Evolutionary conservation across 53 echinoderm and acorn worm species (phyloP).

Genomic region (Echinarachnius parma): DNA sequence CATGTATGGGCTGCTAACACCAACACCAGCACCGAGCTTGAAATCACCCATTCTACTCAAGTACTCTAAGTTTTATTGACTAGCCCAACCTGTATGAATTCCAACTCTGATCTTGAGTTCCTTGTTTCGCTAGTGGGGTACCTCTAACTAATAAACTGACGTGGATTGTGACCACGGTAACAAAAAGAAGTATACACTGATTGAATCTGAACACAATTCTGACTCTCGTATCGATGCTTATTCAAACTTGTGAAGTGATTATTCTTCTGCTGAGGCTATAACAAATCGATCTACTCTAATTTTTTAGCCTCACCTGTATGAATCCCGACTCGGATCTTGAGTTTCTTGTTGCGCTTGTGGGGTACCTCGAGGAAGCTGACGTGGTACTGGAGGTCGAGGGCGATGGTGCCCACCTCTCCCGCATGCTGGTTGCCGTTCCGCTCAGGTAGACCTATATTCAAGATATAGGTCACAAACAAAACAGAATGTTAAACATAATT

Average conservation of each 20-base stretch:
- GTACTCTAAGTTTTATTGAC: no score
- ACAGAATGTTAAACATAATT: no score
- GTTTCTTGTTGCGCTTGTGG: conserved; percentile 56
- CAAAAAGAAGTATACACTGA: neutral
- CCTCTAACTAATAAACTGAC: conserved; percentile 27
- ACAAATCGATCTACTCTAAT: no score
- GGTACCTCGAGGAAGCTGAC: conserved; percentile 66
- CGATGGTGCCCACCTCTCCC: conserved; percentile 64
- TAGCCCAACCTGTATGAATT: conserved; percentile 30
- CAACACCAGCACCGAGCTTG: no score
- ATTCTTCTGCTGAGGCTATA: no score
- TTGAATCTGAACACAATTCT: neutral
- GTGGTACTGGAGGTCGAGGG: conserved; percentile 65
- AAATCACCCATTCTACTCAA: no score
- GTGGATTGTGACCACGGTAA: no score
- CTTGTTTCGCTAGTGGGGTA: conserved; percentile 15
- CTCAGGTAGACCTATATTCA: conserved; percentile 42
- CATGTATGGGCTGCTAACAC: no score
- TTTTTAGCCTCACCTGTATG: conserved; percentile 72
- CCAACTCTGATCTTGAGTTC: conserved; percentile 24
- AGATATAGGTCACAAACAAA: neutral
- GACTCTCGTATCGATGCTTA: neutral
- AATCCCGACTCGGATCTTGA: conserved; percentile 68
- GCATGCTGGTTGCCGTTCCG: conserved; percentile 62
- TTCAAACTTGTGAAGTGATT: no score